Conservation (phyloP, 2,888 invertebrate species). For the Neoascia interrupta region DNA sequence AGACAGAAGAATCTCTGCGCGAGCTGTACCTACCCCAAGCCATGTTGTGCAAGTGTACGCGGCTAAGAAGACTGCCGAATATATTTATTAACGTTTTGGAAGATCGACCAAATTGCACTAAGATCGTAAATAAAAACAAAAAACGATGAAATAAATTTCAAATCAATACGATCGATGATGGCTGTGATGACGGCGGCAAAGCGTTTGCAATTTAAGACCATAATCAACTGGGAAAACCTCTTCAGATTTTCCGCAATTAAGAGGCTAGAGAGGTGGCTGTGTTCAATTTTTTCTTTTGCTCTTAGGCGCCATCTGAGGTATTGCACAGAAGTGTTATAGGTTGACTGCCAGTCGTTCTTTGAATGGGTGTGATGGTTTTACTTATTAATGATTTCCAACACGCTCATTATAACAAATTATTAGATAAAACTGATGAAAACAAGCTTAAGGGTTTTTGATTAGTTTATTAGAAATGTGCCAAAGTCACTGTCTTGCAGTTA, state of each 20-base stretch:
- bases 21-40: background rate
- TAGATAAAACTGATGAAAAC: too few relatives aligned
- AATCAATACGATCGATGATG: slow-evolving; percentile 61
- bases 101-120: slow-evolving; percentile 53
- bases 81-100: slow-evolving; percentile 65
- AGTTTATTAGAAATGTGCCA: too few relatives aligned
- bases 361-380: too few relatives aligned
- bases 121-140: slow-evolving; percentile 29
- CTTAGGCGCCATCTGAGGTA: slow-evolving; percentile 66
- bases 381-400: too few relatives aligned
- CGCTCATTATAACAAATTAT: too few relatives aligned
- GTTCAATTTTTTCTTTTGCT: slow-evolving; percentile 16
- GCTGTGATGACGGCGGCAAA: slow-evolving; percentile 39
- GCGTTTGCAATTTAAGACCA: too few relatives aligned
- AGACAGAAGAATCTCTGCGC: slow-evolving; percentile 33
- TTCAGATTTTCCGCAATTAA: slow-evolving; percentile 47
- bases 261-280: slow-evolving; percentile 5
- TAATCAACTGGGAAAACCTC: too few relatives aligned
- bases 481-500: too few relatives aligned
- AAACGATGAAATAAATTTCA: slow-evolving; percentile 61
- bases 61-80: slow-evolving; percentile 55
- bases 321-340: too few relatives aligned
- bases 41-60: slow-evolving; percentile 54
- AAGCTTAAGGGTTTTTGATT: too few relatives aligned
- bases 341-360: too few relatives aligned